phyloP scores from a whole-genome alignment of 2,888 invertebrate genomes.

The Zygothrica quintamaculata region DNA sequence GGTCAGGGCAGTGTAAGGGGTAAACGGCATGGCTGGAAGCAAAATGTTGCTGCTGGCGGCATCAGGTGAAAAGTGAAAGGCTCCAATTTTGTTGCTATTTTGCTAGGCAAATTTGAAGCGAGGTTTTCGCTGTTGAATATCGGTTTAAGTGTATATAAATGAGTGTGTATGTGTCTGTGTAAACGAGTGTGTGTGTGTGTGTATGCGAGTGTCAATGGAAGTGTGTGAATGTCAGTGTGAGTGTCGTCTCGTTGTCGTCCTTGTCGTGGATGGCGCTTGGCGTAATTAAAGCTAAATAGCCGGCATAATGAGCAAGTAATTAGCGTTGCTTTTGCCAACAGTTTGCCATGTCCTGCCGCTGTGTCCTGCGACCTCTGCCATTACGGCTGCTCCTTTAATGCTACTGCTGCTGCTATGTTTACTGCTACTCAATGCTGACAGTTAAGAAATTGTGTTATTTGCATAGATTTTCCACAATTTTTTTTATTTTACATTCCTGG shows the following conservation, averaged over 20 bases:
- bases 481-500: too few relatives aligned
- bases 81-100: slow-evolving; percentile 53
- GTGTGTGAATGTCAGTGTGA: slow-evolving; percentile 11
- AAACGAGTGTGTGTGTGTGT: slow-evolving; percentile 17
- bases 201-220: too few relatives aligned
- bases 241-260: slow-evolving; percentile 58
- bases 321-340: slow-evolving; percentile 71
- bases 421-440: slow-evolving; percentile 9
- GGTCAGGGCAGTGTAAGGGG: neutral
- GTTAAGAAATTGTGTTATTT: slow-evolving; percentile 41
- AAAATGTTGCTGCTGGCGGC: slow-evolving; percentile 11
- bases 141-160: slow-evolving; percentile 41
- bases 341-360: slow-evolving; percentile 47
- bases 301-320: slow-evolving; percentile 81
- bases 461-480: too few relatives aligned
- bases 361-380: slow-evolving; percentile 22
- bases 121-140: slow-evolving; percentile 64
- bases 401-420: neutral
- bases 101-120: slow-evolving; percentile 52
- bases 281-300: slow-evolving; percentile 81
- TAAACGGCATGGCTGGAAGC: neutral
- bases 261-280: slow-evolving; percentile 72
- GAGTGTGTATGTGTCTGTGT: slow-evolving; percentile 17
- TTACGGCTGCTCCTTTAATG: slow-evolving; percentile 19
- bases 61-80: slow-evolving; percentile 71